Evolutionary conservation across 2,113 vertebrate genomes (phyloP).

Genomic region (Dromiciops gliroides): DNA sequence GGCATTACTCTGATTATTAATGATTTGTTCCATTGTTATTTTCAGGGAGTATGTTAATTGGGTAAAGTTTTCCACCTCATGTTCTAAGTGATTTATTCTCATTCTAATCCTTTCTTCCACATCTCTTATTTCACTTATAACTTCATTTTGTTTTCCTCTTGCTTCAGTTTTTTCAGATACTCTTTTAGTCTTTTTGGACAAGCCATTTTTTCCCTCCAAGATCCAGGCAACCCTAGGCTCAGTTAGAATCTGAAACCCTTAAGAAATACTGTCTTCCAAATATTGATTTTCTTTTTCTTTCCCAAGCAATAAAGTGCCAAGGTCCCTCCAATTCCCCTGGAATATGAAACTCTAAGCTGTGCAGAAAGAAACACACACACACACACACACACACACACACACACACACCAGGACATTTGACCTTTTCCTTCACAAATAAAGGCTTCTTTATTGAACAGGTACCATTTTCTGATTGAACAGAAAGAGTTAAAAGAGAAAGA

Average conservation of each 20-base stretch:
- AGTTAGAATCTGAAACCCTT: slow-evolving; percentile 65
- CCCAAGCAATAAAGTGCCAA: slow-evolving; percentile 76
- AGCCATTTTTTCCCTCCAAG: slow-evolving; percentile 36
- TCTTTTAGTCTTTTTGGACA: background rate
- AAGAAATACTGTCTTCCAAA: slow-evolving; percentile 54
- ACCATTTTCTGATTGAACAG: slow-evolving; percentile 69
- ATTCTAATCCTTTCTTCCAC: background rate
- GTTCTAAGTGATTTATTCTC: background rate
- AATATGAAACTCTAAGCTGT: slow-evolving; percentile 70
- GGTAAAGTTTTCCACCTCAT: background rate
- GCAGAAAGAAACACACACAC: slow-evolving; percentile 58
- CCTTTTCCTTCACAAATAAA: slow-evolving; percentile 57
- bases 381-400: slow-evolving; percentile 44
- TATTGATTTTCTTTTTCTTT: slow-evolving; percentile 72
- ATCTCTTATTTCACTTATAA: background rate
- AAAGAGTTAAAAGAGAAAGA: slow-evolving; percentile 75
- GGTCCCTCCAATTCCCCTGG: slow-evolving; percentile 57
- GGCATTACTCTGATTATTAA: background rate
- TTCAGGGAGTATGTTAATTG: background rate
- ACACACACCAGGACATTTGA: slow-evolving; percentile 75
- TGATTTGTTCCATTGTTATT: background rate
- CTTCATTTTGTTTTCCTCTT: background rate
- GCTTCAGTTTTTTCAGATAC: background rate
- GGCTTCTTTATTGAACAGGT: slow-evolving; percentile 61
- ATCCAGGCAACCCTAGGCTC: slow-evolving; percentile 65